A percentile compares a stretch with the other conserved stretches of the same genome.
Evolutionary conservation across 2,113 vertebrate species (phyloP).

Genomic region (Muntiacus reevesi): DNA sequence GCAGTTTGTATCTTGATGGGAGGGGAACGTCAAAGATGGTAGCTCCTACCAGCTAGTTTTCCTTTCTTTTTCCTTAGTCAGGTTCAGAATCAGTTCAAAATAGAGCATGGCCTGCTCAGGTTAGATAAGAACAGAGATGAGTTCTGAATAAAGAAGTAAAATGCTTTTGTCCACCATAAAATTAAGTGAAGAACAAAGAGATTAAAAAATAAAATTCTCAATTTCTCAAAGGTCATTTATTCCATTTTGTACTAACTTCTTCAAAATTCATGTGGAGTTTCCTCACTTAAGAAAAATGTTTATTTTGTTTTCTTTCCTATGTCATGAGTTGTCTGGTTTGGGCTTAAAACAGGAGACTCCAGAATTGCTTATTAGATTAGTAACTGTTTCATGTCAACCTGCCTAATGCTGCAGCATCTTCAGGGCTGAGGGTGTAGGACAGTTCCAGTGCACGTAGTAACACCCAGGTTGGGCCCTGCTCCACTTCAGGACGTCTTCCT

Average conservation of each 20-base stretch:
- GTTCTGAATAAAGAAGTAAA: neutral
- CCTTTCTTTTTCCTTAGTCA: neutral
- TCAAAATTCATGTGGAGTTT: neutral
- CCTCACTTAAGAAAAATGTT: neutral
- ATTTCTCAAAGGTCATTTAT: neutral
- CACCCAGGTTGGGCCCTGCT: neutral
- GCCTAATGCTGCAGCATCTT: neutral
- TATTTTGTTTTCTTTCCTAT: neutral
- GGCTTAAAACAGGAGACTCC: neutral
- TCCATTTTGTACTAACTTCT: neutral
- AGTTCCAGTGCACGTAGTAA: fast-evolving
- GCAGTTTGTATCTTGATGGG: neutral
- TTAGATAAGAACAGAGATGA: neutral
- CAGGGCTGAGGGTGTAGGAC: neutral
- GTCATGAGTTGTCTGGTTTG: neutral
- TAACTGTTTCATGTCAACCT: neutral
- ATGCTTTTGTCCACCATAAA: neutral
- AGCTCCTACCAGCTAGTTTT: neutral
- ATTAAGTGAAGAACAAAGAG: neutral
- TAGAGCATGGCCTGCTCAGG: neutral
- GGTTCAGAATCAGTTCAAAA: slow-evolving; percentile 24
- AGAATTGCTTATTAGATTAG: neutral
- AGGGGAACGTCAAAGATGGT: neutral
- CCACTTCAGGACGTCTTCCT: neutral
- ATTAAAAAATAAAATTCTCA: neutral